Evolutionary conservation across 2,797 vertebrate species (phyloP), one percentile per base, ranked within the genome.

Genomic region (Dallia pectoralis): DNA sequence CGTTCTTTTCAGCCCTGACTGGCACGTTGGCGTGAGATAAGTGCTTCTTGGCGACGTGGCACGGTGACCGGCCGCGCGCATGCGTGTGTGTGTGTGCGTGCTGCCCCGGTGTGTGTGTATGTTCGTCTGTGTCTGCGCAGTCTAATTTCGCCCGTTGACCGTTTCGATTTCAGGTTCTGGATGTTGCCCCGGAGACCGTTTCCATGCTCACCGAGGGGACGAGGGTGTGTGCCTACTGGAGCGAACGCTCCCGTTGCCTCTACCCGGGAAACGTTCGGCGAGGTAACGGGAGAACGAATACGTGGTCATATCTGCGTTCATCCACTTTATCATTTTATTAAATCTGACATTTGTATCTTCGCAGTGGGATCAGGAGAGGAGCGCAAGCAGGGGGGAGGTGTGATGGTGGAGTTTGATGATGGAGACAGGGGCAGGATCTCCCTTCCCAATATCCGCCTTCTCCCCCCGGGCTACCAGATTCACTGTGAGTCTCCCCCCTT

Each of bases 151-250:
- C 36, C 36, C 36, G 36, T 2, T 9, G 61, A 84, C 85, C 78
- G 79, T 90, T 78, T 85, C 77, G 68, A 74, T 83, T 1, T 70
- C 90, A 99, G 97, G 96, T 98, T 68, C 93, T 98, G 1, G 96
- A 98, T 40, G 85, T 97, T 27, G 91, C 91, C 79, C 96, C 97
- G 0, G 95, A 95, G 81, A 95, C 93, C 0, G 94, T 96, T 69
- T 86, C 89, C 15, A 79, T 92, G 87, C 93, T 98, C 8, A 91
- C 89, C 0, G 95, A 97, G 0, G 96, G 95, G 71, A 98, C 96
- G 0, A 90, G 97, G 64, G 97, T 99, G 78, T 99, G 97, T 0
- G 96, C 97, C 74, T 97, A 97, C 82, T 98, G 97, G 97, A 99
- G 96, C 78, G 96, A 97, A 79, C 96, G 97, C 47, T 98, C 97